Conservation (phyloP, 2,888 invertebrate genomes). For the Dryobota labecula region DNA sequence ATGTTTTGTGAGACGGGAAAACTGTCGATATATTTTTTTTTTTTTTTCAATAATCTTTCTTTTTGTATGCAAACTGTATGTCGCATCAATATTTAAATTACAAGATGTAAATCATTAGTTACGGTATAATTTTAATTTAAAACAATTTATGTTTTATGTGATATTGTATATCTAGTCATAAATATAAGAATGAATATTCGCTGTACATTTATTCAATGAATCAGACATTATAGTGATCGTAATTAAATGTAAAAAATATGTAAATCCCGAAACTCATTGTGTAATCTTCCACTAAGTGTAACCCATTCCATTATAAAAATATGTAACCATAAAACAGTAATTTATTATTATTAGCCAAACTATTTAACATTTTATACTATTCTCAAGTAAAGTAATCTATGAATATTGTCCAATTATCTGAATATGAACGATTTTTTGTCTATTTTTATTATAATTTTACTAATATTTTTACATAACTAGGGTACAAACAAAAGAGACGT, state of each 20-base stretch:
- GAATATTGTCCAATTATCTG: conserved; percentile 14
- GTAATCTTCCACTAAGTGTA: conserved; percentile 58
- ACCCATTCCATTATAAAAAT: conserved; percentile 37
- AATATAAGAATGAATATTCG: conserved; percentile 53
- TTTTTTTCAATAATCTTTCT: too few species aligned
- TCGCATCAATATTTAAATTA: conserved; percentile 12
- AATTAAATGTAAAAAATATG: conserved; percentile 48
- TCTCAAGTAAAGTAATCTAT: conserved; percentile 27
- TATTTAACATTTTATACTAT: conserved; percentile 30
- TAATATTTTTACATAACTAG: neutral
- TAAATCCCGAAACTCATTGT: conserved; percentile 40
- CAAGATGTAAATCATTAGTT: conserved; percentile 3
- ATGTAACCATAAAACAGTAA: conserved; percentile 25
- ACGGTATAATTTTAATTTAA: conserved; percentile 3
- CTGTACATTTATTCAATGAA: conserved; percentile 65
- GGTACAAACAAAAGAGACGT: neutral
- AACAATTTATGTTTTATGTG: conserved; percentile 35
- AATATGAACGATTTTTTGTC: neutral
- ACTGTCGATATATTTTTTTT: too few species aligned
- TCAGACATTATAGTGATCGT: conserved; percentile 66
- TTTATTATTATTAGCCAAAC: conserved; percentile 40
- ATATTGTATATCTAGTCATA: conserved; percentile 41
- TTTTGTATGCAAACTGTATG: conserved; percentile 9
- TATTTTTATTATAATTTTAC: neutral
- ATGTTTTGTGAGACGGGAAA: neutral